Base-by-base conservation (phyloP, 2,113 vertebrate species). In the Ptilonorhynchus violaceus region DNA sequence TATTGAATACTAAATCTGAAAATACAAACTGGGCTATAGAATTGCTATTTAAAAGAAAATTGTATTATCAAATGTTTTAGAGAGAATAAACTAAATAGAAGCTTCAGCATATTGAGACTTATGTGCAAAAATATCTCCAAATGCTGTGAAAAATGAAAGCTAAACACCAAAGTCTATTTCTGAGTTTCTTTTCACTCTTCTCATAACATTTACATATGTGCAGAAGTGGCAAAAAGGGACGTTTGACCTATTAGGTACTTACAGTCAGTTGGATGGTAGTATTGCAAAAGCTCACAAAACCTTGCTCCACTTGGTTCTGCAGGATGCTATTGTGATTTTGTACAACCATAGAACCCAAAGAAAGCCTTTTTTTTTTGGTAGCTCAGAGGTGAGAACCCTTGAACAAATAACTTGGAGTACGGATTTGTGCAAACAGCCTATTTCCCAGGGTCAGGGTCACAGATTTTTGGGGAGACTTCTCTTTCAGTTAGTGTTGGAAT, bases 251-350 rank as follows among this genome's bases (percentile, higher is more conserved):
- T 8, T 50, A 60, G 13, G 17, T 87, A 95, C 89, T 97, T 95
- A 96, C 83, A 92, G 13, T 94, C 62, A 50, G 13, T 53, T 59
- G 80, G 70, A 53, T 60, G 59, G 30, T 35, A 30, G 30, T 90
- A 97, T 27, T 72, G 33, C 64, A 98, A 91, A 96, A 98, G 74
- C 60, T 92, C 49, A 79, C 92, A 93, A 93, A 97, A 87, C 47
- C 60, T 88, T 88, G 41, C 18, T 67, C 58, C 68, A 77, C 13
- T 91, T 72, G 95, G 37, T 69, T 95, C 41, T 88, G 46, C 55
- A 70, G 46, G 41, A 24, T 69, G 11, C 19, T 94, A 64, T 30
- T 30, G 31, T 50, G 58, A 50, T 39, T 60, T 86, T 85, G 21
- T 72, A 66, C 78, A 87, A 17, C 35, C 33, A 81, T 41, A 85